Conservation (phyloP, 2,113 vertebrate genomes). For the Daboia siamensis region DNA sequence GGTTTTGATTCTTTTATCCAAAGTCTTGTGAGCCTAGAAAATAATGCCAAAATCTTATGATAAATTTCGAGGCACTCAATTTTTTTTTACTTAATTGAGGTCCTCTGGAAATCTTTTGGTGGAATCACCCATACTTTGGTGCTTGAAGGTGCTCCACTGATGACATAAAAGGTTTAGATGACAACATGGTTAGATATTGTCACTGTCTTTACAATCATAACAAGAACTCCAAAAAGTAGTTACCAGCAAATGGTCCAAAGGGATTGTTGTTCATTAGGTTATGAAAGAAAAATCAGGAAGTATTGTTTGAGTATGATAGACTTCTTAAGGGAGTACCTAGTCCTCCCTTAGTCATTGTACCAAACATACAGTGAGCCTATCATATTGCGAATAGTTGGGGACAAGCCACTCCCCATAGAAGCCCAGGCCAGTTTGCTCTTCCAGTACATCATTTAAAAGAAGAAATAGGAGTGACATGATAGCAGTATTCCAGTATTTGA, state of each 20-base stretch:
- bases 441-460: neutral
- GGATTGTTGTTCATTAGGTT: neutral
- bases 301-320: constrained; percentile 38
- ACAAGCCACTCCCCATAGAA: neutral
- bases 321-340: constrained; percentile 45
- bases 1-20: neutral
- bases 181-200: neutral
- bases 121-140: neutral
- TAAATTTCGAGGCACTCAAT: neutral
- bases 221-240: neutral
- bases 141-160: neutral
- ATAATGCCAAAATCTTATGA: neutral
- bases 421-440: neutral
- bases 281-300: neutral
- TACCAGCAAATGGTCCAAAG: neutral
- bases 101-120: neutral
- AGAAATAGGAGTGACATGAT: no score
- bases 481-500: no score
- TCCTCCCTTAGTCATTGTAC: neutral
- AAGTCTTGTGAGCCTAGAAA: neutral
- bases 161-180: neutral
- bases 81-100: neutral
- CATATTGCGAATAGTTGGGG: neutral
- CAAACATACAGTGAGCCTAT: rapidly evolving
- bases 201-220: neutral